These are phyloP conservation scores for Silvanus unidentatus DNA, from an alignment of 2,888 invertebrate species.

Conservation along the genomic window DNA sequence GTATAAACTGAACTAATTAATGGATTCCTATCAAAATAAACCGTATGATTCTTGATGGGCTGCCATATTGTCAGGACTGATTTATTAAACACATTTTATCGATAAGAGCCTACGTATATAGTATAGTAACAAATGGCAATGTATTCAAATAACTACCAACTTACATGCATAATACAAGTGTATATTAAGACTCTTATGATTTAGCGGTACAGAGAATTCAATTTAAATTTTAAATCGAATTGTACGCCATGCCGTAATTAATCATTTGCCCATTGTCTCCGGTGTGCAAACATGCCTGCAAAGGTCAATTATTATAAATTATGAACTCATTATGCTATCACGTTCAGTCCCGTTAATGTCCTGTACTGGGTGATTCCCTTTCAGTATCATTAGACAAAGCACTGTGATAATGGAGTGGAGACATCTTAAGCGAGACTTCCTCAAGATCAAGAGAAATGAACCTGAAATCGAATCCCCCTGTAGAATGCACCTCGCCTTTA, in stretches of 20 bases:
- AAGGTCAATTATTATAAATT: too few relatives aligned
- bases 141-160: conserved; percentile 1
- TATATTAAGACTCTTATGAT: background rate
- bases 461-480: too few relatives aligned
- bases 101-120: conserved; percentile 17
- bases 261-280: background rate
- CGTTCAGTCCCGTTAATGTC: too few relatives aligned
- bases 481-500: too few relatives aligned
- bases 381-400: too few relatives aligned
- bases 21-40: conserved; percentile 20
- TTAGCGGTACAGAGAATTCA: background rate
- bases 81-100: conserved; percentile 19
- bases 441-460: too few relatives aligned
- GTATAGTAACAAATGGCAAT: conserved; percentile 20
- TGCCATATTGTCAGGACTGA: conserved; percentile 14
- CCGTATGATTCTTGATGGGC: conserved; percentile 12
- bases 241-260: background rate
- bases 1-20: conserved; percentile 23
- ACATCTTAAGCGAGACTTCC: too few relatives aligned
- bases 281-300: background rate
- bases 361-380: too few relatives aligned
- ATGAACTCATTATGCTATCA: too few relatives aligned
- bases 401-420: too few relatives aligned
- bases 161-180: background rate
- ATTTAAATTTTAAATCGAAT: conserved; percentile 2